phyloP scores from a whole-genome alignment of 2,113 vertebrate species.

The Nematolebias whitei region DNA sequence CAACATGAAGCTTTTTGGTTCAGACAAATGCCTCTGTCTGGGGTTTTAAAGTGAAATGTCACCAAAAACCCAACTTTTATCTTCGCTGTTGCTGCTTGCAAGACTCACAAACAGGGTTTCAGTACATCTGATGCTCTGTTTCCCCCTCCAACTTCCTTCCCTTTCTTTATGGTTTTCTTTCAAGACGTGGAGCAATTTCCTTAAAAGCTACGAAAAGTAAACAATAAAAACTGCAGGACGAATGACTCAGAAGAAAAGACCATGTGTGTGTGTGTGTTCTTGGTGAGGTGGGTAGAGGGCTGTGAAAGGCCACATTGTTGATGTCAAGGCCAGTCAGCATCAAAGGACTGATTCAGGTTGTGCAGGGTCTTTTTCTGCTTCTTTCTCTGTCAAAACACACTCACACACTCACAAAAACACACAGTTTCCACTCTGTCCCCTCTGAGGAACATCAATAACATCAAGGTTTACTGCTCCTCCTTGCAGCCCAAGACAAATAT shows the following conservation, averaged over 20 bases:
- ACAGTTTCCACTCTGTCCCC: slow-evolving; percentile 30
- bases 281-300: slow-evolving; percentile 70
- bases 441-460: slow-evolving; percentile 56
- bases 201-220: slow-evolving; percentile 82
- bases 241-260: slow-evolving; percentile 30
- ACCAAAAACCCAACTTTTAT: too few species aligned
- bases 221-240: slow-evolving; percentile 63
- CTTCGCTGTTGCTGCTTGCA: slow-evolving; percentile 41
- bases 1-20: too few species aligned
- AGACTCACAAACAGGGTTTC: slow-evolving; percentile 29
- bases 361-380: slow-evolving; percentile 38
- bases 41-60: too few species aligned
- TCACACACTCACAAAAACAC: slow-evolving; percentile 35
- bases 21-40: too few species aligned
- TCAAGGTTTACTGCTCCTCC: slow-evolving; percentile 58
- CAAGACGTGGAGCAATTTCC: slow-evolving; percentile 26
- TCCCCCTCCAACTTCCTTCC: slow-evolving; percentile 11
- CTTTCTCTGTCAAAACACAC: neutral
- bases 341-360: slow-evolving; percentile 80
- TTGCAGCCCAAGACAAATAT: slow-evolving; percentile 70
- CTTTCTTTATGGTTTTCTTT: slow-evolving; percentile 24
- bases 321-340: slow-evolving; percentile 74
- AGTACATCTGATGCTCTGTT: slow-evolving; percentile 14
- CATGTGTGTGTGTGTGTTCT: slow-evolving; percentile 55
- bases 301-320: slow-evolving; percentile 86